phyloP scores from a whole-genome alignment of 2,888 invertebrate genomes.

The Phortica okadai region DNA sequence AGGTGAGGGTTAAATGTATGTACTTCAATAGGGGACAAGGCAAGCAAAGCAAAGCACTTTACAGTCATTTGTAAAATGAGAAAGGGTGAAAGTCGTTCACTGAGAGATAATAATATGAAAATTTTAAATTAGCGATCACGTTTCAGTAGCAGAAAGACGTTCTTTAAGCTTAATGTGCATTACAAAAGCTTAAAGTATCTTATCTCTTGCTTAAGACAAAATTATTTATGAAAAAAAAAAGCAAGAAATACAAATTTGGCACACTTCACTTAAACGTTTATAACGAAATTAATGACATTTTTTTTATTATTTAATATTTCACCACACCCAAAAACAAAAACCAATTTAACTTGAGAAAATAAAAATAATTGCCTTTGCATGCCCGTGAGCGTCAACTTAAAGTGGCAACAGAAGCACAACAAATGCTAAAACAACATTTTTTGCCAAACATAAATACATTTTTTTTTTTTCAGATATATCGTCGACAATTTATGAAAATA shows the following conservation, averaged over 20 bases:
- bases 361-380: conserved; percentile 4
- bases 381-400: neutral
- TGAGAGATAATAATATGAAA: too few relatives aligned
- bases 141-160: too few relatives aligned
- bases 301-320: neutral
- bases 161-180: too few relatives aligned
- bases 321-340: conserved; percentile 9
- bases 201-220: too few relatives aligned
- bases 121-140: too few relatives aligned
- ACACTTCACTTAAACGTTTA: neutral
- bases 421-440: conserved; percentile 8
- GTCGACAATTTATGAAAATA: neutral
- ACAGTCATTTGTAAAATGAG: neutral
- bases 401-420: neutral
- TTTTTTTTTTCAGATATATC: neutral
- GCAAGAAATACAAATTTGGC: neutral
- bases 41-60: neutral
- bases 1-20: neutral
- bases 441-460: neutral
- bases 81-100: too few relatives aligned
- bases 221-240: too few relatives aligned
- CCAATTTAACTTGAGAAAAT: conserved; percentile 19
- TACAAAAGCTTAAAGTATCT: too few relatives aligned
- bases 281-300: neutral
- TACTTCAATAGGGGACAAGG: neutral